phyloP scores from a whole-genome alignment of 2,797 vertebrate species.

The Danio kyathit region DNA sequence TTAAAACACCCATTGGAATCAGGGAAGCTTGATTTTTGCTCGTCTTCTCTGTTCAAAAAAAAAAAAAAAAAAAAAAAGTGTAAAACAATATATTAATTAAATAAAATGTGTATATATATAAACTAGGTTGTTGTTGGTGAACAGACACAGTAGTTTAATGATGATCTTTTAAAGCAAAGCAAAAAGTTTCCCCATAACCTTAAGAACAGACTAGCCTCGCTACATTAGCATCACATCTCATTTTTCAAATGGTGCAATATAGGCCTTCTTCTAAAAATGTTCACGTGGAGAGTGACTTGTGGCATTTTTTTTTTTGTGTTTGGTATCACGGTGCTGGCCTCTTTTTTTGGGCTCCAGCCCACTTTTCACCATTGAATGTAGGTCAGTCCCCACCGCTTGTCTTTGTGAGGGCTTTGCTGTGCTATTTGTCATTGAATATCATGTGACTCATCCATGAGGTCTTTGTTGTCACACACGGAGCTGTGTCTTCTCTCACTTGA shows the following conservation, averaged over 20 bases:
- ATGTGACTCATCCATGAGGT: slow-evolving; percentile 67
- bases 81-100: no score
- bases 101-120: no score
- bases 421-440: slow-evolving; percentile 73
- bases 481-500: slow-evolving; percentile 50
- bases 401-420: slow-evolving; percentile 69
- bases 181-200: neutral
- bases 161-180: neutral
- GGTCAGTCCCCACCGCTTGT: slow-evolving; percentile 73
- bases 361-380: slow-evolving; percentile 78
- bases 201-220: neutral
- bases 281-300: slow-evolving; percentile 38
- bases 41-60: neutral
- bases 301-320: slow-evolving; percentile 63
- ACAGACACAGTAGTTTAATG: neutral
- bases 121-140: no score
- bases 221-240: neutral
- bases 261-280: slow-evolving; percentile 36
- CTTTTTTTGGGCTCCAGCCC: slow-evolving; percentile 77
- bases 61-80: no score
- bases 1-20: neutral
- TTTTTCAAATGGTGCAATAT: neutral
- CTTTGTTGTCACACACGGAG: slow-evolving; percentile 70
- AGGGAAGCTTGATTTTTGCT: neutral
- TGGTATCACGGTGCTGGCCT: slow-evolving; percentile 67